A percentile compares a stretch with the other conserved stretches of the same genome.
These are phyloP conservation scores for Habroteleia sp. DNA, from an alignment of 2,888 invertebrate genomes.

Conservation along the genomic window DNA sequence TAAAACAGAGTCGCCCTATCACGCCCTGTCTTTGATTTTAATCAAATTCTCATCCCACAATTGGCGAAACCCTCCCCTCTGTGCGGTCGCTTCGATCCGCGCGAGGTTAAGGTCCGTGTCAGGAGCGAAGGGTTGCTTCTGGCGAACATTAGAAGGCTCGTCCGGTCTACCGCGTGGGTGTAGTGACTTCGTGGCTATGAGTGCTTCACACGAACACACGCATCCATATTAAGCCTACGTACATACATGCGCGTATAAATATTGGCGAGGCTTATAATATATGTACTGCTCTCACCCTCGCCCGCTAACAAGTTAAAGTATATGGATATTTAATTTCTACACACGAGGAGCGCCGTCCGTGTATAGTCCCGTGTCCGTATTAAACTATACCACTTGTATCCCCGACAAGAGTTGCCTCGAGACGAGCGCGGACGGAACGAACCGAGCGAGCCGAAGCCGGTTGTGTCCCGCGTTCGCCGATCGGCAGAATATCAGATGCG, in stretches of 20 bases:
- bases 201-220: conserved; percentile 3
- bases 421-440: conserved; percentile 64
- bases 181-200: conserved; percentile 21
- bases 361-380: conserved; percentile 39
- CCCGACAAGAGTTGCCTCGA: conserved; percentile 22
- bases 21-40: too few species aligned
- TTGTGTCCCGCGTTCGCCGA: conserved; percentile 64
- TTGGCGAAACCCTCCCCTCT: conserved; percentile 6
- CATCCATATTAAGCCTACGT: neutral
- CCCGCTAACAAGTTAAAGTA: conserved; percentile 55
- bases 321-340: conserved; percentile 60
- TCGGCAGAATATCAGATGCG: conserved; percentile 63
- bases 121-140: conserved; percentile 48
- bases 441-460: conserved; percentile 67
- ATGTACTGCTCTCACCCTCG: conserved; percentile 36
- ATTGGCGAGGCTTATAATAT: conserved; percentile 31
- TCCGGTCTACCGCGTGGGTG: conserved; percentile 51
- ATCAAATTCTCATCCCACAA: too few species aligned
- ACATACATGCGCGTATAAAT: conserved; percentile 16
- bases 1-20: too few species aligned
- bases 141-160: conserved; percentile 48
- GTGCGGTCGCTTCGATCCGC: conserved; percentile 19
- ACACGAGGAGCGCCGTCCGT: conserved; percentile 35
- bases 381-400: conserved; percentile 48
- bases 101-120: conserved; percentile 48